phyloP scores from a whole-genome alignment of 2,113 vertebrate species.

The Gobio gobio region DNA sequence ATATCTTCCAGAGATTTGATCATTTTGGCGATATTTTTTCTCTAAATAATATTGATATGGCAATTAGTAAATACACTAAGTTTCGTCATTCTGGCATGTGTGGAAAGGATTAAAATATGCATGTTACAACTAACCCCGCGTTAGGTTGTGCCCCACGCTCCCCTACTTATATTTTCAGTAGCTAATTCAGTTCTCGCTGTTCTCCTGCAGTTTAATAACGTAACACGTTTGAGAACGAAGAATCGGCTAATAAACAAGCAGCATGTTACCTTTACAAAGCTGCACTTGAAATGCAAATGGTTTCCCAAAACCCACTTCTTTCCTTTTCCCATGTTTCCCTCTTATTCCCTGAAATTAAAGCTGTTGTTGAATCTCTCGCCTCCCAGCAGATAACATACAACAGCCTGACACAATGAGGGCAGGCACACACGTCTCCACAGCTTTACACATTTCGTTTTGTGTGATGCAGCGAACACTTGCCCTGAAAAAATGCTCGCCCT shows the following conservation, averaged over 20 bases:
- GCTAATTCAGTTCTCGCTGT: background rate
- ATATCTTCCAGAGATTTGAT: too few relatives aligned
- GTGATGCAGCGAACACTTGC: background rate
- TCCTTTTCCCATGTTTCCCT: slow-evolving; percentile 2
- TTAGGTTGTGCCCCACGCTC: too few relatives aligned
- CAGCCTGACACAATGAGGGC: slow-evolving; percentile 52
- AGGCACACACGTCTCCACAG: slow-evolving; percentile 28
- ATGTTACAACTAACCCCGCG: too few relatives aligned
- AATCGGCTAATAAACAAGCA: slow-evolving; percentile 37
- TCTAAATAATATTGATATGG: too few relatives aligned
- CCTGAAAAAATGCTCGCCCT: background rate
- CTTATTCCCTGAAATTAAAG: slow-evolving; percentile 15
- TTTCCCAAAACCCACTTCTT: slow-evolving; percentile 19
- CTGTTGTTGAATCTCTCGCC: slow-evolving; percentile 28
- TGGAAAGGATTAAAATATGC: too few relatives aligned
- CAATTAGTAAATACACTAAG: too few relatives aligned
- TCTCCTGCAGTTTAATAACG: background rate
- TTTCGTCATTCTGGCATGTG: too few relatives aligned
- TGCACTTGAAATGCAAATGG: slow-evolving; percentile 54
- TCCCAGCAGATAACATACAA: slow-evolving; percentile 11
- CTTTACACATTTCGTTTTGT: slow-evolving; percentile 31
- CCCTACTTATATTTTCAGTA: background rate
- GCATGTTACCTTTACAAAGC: slow-evolving; percentile 31
- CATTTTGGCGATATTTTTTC: too few relatives aligned
- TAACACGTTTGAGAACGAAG: background rate